These are phyloP conservation scores for Leptosomus discolor DNA, from an alignment of 2,113 vertebrate genomes.

Conservation along the genomic window DNA sequence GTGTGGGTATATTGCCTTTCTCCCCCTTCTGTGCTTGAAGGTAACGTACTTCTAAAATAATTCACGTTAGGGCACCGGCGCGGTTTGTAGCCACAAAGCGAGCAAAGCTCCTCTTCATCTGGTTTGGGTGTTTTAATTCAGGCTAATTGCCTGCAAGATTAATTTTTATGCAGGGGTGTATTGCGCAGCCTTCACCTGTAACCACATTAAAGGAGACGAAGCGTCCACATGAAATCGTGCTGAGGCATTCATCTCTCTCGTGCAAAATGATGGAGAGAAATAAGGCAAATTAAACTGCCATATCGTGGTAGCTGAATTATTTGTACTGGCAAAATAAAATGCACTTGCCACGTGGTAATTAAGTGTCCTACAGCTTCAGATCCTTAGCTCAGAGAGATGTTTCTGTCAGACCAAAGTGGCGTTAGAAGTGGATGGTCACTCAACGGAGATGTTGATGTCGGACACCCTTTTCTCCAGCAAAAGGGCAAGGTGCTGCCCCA, in stretches of 20 bases:
- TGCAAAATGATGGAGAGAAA: slow-evolving; percentile 10
- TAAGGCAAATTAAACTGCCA: slow-evolving; percentile 6
- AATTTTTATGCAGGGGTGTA: neutral
- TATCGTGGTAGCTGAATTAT: neutral
- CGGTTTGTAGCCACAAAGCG: rapidly evolving
- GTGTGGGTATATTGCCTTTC: neutral
- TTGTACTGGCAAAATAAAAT: neutral
- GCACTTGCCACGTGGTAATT: neutral
- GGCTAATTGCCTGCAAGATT: neutral
- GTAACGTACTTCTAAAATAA: rapidly evolving
- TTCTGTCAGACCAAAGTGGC: neutral
- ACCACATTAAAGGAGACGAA: neutral
- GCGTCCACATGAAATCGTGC: neutral
- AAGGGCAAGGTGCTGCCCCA: rapidly evolving
- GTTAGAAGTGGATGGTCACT: neutral
- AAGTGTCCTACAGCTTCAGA: neutral
- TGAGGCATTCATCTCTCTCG: neutral
- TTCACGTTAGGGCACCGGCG: rapidly evolving
- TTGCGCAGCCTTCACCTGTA: neutral
- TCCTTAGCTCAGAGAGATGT: neutral
- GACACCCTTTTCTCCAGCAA: neutral
- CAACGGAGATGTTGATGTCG: rapidly evolving
- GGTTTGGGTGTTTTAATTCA: neutral
- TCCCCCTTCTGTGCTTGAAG: neutral
- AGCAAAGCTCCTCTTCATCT: neutral